These are phyloP conservation scores for Elachura formosa DNA, from an alignment of 2,113 vertebrate genomes.

Conservation along the genomic window DNA sequence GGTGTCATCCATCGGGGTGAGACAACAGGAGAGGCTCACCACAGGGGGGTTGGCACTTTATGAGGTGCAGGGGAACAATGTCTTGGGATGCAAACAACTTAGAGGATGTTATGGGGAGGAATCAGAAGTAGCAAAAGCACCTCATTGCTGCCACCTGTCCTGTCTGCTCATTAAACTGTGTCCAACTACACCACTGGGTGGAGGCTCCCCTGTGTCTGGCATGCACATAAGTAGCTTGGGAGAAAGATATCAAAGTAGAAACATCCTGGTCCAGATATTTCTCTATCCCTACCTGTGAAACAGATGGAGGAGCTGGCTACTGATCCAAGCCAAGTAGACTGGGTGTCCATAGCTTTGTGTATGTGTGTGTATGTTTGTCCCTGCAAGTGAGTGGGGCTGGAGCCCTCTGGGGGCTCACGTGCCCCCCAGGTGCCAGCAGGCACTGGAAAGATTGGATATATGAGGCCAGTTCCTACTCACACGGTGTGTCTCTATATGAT, in stretches of 20 bases:
- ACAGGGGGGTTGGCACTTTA: too few species aligned
- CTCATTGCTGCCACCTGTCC: not conserved
- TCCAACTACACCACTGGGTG: not conserved
- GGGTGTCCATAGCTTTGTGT: not conserved
- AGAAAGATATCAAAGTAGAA: not conserved
- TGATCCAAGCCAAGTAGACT: not conserved
- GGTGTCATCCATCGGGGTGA: not conserved
- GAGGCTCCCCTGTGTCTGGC: not conserved
- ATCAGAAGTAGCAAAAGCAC: not conserved
- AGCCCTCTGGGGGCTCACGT: not conserved
- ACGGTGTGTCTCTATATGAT: not conserved
- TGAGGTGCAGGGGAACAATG: not conserved
- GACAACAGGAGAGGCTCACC: not conserved
- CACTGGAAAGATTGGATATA: too few species aligned
- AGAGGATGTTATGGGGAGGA: not conserved
- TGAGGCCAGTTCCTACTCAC: not conserved
- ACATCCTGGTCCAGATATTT: not conserved
- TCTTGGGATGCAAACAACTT: not conserved
- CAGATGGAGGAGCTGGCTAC: not conserved
- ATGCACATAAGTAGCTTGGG: not conserved
- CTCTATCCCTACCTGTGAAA: not conserved
- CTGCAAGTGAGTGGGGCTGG: not conserved
- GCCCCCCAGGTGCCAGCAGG: not conserved
- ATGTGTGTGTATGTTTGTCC: not conserved
- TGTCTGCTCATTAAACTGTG: not conserved